Evolutionary conservation across 2,888 invertebrate genomes (phyloP), one percentile per base, ranked within the genome.

Genomic region (Arctia plantaginis): DNA sequence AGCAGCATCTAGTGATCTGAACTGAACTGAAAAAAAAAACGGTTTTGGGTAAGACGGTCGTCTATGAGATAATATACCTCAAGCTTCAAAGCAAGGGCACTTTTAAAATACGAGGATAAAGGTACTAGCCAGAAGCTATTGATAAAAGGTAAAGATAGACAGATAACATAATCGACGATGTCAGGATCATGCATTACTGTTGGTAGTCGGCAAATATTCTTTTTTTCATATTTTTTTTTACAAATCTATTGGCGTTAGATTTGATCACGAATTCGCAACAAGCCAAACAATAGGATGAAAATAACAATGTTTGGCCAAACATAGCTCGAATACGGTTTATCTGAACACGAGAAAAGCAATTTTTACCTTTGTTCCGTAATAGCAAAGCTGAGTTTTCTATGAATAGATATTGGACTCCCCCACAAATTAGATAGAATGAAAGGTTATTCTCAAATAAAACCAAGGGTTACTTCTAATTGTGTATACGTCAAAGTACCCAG

Each of bases 171-270:
- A 80, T 71, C 39, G 72, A 82, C 80, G 79, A 82, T 78, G 74
- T 83, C 82, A 74, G 80, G 65, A 10, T 59, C 55, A 39, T 59
- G n/a, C 33, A 39, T 55, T n/a, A 15, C 39, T 23, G 44, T 83
- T 80, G 79, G 83, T 27, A 39, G 80, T 81, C 84, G 79, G 84
- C 84, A 85, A 87, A 85, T 83, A 65, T 71, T 35, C 62, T 88
- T 87, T 87, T 85, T 83, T 82, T 83, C 74, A 77, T 71, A 77
- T 80, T 76, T 80, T 86, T 80, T 88, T 93, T 88, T 88, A 78
- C 87, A 91, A 91, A 93, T 92, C 93, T 92, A 90, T 87, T 89
- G 86, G 86, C 88, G 87, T 86, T 87, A 84, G 84, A 89, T 87
- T 88, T 87, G 88, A 91, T 92, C 93, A 91, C 92, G 90, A 84